Base-by-base conservation (phyloP, 2,888 invertebrate species). In the Platycnemis pennipes region DNA sequence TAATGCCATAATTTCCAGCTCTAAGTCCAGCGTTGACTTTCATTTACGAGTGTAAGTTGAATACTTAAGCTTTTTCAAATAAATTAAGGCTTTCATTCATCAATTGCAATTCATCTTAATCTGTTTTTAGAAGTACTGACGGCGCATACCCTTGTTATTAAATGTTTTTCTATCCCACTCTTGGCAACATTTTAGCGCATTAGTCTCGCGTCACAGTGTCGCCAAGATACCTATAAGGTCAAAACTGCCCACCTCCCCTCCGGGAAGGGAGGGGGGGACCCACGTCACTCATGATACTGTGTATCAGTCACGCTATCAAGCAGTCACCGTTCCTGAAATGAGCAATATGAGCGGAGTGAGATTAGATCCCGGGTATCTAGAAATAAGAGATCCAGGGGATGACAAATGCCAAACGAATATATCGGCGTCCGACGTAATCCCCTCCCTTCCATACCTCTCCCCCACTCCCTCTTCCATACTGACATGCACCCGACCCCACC, bases 371-470 rank as follows among this genome's bases (percentile, higher is more conserved):
- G 77, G 77, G 31, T 77, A 77, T 77, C 37, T 31, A 77, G 77
- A 77, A 77, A 77, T 77, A 77, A 77, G 77, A 77, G 77, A 77
- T 77, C 77, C 77, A 77, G 2, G 77, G 77, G 77, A 77, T 77
- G 77, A 77, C 77, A 77, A 77, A 77, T 77, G 77, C 77, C 77
- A n/a, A 77, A 77, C 77, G 77, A 77, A 77, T 37, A 37, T 77
- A 77, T 77, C 77, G 77, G 77, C 77, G 77, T 77, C 77, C 77
- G 77, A 77, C 77, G 77, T 77, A 77, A 77, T 77, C 77, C 87
- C 26, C n/a, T 37, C 45, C 77, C 77, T 94, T 46, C 94, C 37
- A 53, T 56, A 77, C 46, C 89, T 87, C 44, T n/a, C 69, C 31
- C 22, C 31, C 77, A 49, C 11, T 0, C 77, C 37, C 77, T n/a